Base-by-base conservation (phyloP, 2,797 vertebrate genomes). In the Chiroxiphia lanceolata region DNA sequence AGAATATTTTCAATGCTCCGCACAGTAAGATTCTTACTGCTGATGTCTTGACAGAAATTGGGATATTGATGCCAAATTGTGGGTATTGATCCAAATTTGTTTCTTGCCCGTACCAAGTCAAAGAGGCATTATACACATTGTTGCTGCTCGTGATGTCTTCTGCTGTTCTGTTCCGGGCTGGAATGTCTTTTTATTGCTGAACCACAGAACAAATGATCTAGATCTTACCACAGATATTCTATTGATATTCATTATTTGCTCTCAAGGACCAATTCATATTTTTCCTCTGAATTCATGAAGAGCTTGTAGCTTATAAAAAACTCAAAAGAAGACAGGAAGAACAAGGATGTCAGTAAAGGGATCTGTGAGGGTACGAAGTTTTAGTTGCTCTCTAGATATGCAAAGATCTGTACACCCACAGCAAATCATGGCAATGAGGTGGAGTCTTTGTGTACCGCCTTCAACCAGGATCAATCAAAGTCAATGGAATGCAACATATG, bases 1-100 rank as follows among this genome's bases (percentile, higher is more conserved):
- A 95, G 27, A 70, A 79, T 79, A 94, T 95, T 96, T 97, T 95
- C 83, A 91, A 38, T 88, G 72, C n/a, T 91, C 65, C 22, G 13
- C 34, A 87, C 75, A 95, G 51, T 83, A 92, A 72, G 59, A 78
- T 96, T 95, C 69, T 89, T 96, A 53, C 42, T 83, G 82, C 50
- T 96, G 78, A 86, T 90, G 69, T 83, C 92, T 96, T 90, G 83
- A 90, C 83, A 96, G 78, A 97, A 97, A 97, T 78, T 92, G 95
- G 92, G 67, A 93, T 97, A 96, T 96, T 93, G 95, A 96, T 88
- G 75, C 92, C 91, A 97, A 96, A 97, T 80, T 83, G 85, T 79
- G 45, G 40, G 14, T 95, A 97, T 97, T 79, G 94, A 97, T 97
- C 75, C 47, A 59, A 86, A 91, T 95, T 97, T 97, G 95, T 97